Base-by-base conservation (phyloP, 2,113 vertebrate species). In the Chroicocephalus ridibundus region DNA sequence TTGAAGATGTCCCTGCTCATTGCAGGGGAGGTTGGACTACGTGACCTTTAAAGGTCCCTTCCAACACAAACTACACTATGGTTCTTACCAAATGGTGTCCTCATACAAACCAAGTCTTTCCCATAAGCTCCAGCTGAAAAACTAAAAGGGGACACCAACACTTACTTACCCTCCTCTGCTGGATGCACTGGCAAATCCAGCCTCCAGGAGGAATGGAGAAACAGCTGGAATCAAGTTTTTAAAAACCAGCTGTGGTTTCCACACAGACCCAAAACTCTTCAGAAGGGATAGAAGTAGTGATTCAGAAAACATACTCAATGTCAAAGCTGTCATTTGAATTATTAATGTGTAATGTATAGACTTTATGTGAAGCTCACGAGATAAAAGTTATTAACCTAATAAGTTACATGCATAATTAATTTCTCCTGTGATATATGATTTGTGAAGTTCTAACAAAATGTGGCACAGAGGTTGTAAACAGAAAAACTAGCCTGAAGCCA, bases 351-450 rank as follows among this genome's bases (percentile, higher is more conserved):
- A 96, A 95, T 3, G 3, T 80, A 84, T 47, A 88, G 68, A 65
- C 62, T 61, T 82, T 72, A 87, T 34, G 27, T 82, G 77, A 90
- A 85, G 49, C 20, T 72, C 74, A 91, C 61, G 19, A 95, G 86
- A 91, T 82, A 44, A 84, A 96, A 91, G 78, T 96, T 94, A 85
- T 82, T 89, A 94, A 82, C 69, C 80, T 91, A 94, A 42, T 78
- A 96, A 97, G 91, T 94, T 94, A 94, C 78, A 95, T 82, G 61
- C 86, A 95, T 95, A 95, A 96, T 96, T 96, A 95, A 97, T 96
- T 93, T 91, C 8, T 94, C 24, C 54, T 90, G 66, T 89, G 89
- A 90, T 95, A 82, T 13, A 90, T 72, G 65, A 91, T 69, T 91
- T 91, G 40, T 90, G 94, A 95, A 94, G 74, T 91, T 95, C 74